Conservation (phyloP, 2,113 vertebrate species). For the Antigone vipio region DNA sequence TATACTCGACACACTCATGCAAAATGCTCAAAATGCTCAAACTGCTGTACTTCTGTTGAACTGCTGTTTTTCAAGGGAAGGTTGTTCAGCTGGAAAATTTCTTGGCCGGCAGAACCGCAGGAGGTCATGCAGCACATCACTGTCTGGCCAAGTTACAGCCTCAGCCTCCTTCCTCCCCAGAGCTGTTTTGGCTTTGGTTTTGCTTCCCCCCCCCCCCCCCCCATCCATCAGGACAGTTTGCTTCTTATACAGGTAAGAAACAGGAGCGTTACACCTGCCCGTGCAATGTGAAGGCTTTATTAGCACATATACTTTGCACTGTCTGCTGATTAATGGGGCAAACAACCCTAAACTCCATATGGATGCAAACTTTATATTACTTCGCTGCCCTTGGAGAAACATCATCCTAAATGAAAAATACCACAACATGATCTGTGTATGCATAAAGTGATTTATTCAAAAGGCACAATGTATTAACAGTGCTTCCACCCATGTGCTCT, state of each 20-base stretch:
- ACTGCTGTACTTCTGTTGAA: background rate
- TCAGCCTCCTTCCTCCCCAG: background rate
- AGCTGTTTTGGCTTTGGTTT: background rate
- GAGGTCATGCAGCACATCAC: background rate
- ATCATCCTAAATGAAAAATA: background rate
- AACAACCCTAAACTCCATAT: background rate
- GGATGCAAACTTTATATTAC: background rate
- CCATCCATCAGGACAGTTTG: background rate
- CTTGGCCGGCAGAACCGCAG: background rate
- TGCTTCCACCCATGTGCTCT: background rate
- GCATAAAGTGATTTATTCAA: slow-evolving; percentile 19
- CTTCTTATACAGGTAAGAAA: background rate
- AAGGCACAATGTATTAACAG: background rate
- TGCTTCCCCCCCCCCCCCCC: too few species aligned
- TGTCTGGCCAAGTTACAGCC: background rate
- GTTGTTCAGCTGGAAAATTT: background rate
- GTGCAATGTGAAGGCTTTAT: background rate
- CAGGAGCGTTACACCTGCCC: background rate
- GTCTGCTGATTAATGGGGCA: slow-evolving; percentile 5
- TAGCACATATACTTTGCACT: background rate
- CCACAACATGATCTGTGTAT: background rate
- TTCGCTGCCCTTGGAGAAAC: background rate
- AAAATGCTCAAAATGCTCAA: background rate
- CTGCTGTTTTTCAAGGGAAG: background rate
- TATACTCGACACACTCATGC: background rate